These are phyloP conservation scores for Platycnemis pennipes DNA, from an alignment of 2,888 invertebrate genomes.

Conservation along the genomic window DNA sequence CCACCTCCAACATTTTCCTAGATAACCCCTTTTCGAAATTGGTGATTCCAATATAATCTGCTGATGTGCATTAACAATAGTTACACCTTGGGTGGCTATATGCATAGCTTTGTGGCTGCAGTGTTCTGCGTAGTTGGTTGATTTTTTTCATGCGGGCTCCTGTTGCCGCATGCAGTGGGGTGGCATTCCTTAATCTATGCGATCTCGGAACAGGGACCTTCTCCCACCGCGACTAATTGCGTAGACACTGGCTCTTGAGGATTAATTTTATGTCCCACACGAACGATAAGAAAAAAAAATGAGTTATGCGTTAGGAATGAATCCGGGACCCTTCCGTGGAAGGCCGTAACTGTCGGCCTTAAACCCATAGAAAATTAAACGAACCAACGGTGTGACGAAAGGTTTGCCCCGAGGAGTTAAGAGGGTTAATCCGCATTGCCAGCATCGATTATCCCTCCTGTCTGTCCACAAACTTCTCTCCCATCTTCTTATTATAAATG, in stretches of 20 bases:
- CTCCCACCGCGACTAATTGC: conserved; percentile 18
- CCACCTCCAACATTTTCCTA: no score
- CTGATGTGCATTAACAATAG: no score
- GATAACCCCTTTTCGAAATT: no score
- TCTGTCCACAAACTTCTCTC: no score
- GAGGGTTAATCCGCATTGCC: background rate
- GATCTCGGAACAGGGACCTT: background rate
- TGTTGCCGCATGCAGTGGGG: background rate
- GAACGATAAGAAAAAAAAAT: background rate
- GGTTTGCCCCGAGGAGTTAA: background rate
- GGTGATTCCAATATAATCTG: no score
- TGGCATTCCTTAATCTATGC: background rate
- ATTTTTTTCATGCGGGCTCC: background rate
- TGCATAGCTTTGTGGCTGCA: no score
- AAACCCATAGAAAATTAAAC: background rate
- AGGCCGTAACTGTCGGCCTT: conserved; percentile 28
- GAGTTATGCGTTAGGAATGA: conserved; percentile 35
- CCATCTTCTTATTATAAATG: no score
- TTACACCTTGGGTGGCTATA: no score
- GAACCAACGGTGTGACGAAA: conserved; percentile 39
- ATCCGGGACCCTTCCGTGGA: background rate
- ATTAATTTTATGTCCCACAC: background rate
- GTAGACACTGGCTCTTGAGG: conserved; percentile 43
- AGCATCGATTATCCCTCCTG: background rate
- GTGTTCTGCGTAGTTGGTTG: background rate